phyloP scores from a whole-genome alignment of 2,888 invertebrate species.

The Pristionchus arcanus region DNA sequence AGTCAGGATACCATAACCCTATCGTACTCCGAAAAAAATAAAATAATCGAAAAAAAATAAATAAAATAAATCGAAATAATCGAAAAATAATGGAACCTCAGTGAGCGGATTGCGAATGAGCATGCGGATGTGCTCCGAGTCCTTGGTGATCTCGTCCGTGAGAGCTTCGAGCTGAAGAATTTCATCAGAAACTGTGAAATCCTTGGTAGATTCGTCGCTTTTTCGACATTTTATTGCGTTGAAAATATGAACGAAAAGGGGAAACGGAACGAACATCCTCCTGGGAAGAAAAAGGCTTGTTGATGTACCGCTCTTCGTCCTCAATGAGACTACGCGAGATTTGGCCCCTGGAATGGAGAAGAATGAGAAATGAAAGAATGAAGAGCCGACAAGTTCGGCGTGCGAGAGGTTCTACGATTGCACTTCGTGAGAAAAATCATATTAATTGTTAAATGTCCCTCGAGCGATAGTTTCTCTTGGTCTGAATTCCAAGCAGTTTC shows the following conservation, averaged over 20 bases:
- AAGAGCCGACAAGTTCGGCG: too few species aligned
- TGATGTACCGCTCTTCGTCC: slow-evolving; percentile 61
- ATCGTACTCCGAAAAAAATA: too few species aligned
- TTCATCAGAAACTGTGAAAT: too few species aligned
- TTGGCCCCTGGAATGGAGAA: slow-evolving; percentile 59
- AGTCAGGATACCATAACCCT: too few species aligned
- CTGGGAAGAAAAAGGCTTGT: too few species aligned
- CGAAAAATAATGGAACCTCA: not conserved
- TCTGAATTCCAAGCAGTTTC: too few species aligned
- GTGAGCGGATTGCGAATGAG: slow-evolving; percentile 68
- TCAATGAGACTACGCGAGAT: slow-evolving; percentile 65
- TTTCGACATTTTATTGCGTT: too few species aligned
- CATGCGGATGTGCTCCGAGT: slow-evolving; percentile 68
- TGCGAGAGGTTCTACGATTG: too few species aligned
- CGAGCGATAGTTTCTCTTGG: too few species aligned
- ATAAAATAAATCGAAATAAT: not conserved
- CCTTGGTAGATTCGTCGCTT: not conserved
- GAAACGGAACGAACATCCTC: not conserved
- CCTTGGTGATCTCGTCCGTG: slow-evolving; percentile 70
- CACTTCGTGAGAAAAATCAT: too few species aligned
- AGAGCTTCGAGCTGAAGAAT: slow-evolving; percentile 63
- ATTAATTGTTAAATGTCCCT: too few species aligned
- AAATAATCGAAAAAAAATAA: too few species aligned
- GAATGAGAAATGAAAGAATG: not conserved
- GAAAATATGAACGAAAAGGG: not conserved